A percentile compares a stretch with the other conserved stretches of the same genome.
Evolutionary conservation across 2,797 vertebrate genomes (phyloP).

Genomic region (Manis javanica): DNA sequence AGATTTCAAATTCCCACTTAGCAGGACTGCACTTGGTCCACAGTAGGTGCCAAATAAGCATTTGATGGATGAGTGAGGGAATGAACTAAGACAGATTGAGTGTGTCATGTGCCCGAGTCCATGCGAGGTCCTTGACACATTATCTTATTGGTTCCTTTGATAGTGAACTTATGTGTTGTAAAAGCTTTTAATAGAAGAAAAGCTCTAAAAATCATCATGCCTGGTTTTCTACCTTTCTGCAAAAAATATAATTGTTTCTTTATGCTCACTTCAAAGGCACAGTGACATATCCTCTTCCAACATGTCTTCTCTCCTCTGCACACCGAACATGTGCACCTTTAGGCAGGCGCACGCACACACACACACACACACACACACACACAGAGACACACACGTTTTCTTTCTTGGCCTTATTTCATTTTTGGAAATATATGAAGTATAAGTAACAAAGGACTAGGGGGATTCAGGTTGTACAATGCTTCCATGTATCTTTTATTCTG

Average conservation of each 20-base stretch:
- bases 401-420: not conserved
- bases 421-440: not conserved
- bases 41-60: not conserved
- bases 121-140: not conserved
- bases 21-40: not conserved
- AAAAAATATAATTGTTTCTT: slow-evolving; percentile 13
- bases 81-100: not conserved
- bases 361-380: not conserved
- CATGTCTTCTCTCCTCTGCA: not conserved
- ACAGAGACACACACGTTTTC: not conserved
- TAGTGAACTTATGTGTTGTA: not conserved
- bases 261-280: not conserved
- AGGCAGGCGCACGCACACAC: fast-evolving
- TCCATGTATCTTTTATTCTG: slow-evolving; percentile 8
- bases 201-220: not conserved
- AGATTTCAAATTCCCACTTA: slow-evolving; percentile 24
- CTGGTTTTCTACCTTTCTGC: not conserved
- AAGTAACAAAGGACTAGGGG: not conserved
- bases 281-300: not conserved
- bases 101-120: not conserved
- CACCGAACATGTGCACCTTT: not conserved
- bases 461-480: not conserved
- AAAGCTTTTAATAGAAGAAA: slow-evolving; percentile 33
- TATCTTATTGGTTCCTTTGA: not conserved
- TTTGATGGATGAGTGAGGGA: slow-evolving; percentile 26